Base-by-base conservation (phyloP, 2,888 invertebrate species). In the Andrena bucephala region DNA sequence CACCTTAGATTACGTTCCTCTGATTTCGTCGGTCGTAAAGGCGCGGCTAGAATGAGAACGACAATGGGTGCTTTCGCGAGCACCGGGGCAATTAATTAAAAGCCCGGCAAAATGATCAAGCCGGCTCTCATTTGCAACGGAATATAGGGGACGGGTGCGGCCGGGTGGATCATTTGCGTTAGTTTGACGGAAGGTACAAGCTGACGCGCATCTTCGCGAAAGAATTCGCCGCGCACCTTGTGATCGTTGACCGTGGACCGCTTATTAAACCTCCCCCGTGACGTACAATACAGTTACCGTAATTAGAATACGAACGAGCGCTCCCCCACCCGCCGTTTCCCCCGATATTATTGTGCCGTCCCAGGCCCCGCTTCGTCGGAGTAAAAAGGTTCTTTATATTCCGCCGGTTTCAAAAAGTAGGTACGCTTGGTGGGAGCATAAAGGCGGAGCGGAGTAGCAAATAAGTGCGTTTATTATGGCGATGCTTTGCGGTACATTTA, bases 41-140 rank as follows among this genome's bases (percentile, higher is more conserved):
- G 78, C 71, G 70, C 60, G 75, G 77, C 77, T 75, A 78, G 75
- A 72, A 66, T 76, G 77, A 81, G 79, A 80, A 71, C 81, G 80
- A 77, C 68, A 79, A 87, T 79, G 69, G 68, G 71, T 80, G 77
- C 83, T 86, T 85, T 62, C 62, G 76, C 48, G 52, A 65, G 62
- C 69, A 65, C 69, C 50, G 67, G 59, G 69, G 86, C 82, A 75
- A 89, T 89, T 89, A 87, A 89, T 89, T 89, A 77, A 70, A 77
- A 66, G 76, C 66, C 36, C 67, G 60, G 66, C 68, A 52, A 59
- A 88, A 89, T 88, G 83, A 77, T 83, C 70, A 60, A 78, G 67
- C 66, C 77, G 59, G 50, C 24, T 83, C 75, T 84, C 79, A 78
- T 88, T 83, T 76, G 71, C 81, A 31, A 78, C 69, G 52, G 63